phyloP scores from a whole-genome alignment of 35 echinoderm and acorn worm species.

The Apostichopus californicus region DNA sequence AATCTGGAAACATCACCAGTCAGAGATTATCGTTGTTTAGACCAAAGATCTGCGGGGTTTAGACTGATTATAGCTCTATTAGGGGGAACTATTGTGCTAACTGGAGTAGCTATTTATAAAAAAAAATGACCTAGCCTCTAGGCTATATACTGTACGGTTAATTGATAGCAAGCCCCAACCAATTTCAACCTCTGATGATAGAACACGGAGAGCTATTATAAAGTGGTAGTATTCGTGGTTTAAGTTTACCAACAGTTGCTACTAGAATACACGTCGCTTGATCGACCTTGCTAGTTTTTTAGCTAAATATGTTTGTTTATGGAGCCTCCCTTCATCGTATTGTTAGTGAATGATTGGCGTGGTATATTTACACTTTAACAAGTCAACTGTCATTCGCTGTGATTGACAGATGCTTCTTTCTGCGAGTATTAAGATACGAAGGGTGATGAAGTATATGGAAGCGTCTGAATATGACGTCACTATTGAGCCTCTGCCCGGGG shows the following conservation, averaged over 20 bases:
- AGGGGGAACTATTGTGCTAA: not conserved
- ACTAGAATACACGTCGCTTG: no score
- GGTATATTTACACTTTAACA: not conserved
- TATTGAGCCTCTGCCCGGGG: not conserved
- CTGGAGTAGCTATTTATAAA: not conserved
- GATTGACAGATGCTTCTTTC: not conserved
- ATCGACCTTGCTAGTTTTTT: not conserved
- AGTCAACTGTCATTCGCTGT: not conserved
- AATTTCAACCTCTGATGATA: no score
- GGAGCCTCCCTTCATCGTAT: not conserved
- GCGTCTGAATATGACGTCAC: not conserved
- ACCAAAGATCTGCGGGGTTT: no score
- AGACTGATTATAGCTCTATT: no score
- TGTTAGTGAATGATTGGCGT: not conserved
- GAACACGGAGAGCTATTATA: no score
- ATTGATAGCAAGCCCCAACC: no score
- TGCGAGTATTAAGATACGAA: no score
- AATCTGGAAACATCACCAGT: no score
- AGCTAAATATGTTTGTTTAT: not conserved
- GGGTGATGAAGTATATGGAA: no score
- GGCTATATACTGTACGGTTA: not conserved
- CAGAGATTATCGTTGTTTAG: no score
- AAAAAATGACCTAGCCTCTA: not conserved
- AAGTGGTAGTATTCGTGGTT: no score
- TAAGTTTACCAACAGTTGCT: no score